Evolutionary conservation across 1,140 invertebrate genomes (phyloP), one percentile per base, ranked within the genome.

Genomic region (Callitettix versicolor): DNA sequence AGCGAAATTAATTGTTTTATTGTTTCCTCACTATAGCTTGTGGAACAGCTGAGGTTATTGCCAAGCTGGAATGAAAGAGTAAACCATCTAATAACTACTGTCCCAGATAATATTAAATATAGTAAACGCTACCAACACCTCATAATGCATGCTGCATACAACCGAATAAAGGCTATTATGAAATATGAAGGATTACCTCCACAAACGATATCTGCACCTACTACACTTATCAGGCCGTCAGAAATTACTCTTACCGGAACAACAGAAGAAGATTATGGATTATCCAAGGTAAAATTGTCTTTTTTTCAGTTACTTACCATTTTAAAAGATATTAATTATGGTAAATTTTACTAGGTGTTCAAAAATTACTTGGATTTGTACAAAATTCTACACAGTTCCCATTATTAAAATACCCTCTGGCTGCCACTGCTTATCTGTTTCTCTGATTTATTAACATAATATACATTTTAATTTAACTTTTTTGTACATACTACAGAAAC

Each of bases 191-290:
- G 33, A 36, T 20, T 58, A 4, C 42, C 53, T 12, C n/a, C 34
- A 18, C 49, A 59, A 38, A 24, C 7, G 14, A 52, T 80, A 1
- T 78, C 76, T 63, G 75, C 82, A 0, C 73, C 74, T 0, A 76
- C 85, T 3, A 73, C 71, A 3, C 69, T 88, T 9, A 66, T 86
- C 3, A 77, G 80, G 58, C 82, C 86, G 0, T 76, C 73, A 3
- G 68, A 76, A 18, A 67, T 67, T 11, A 69, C 71, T 1, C 46
- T 76, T 1, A n/a, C n/a, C n/a, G n/a, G n/a, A n/a, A 62, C 74
- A 24, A 65, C 71, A 5, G 72, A 78, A 21, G 75, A 80, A 30
- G 80, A 85, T 62, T 87, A 86, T 65, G 79, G 78, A 33, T 65
- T 87, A 0, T 71, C 76, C 0, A 71, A 76, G 58, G 65, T 73